A percentile compares a stretch with the other conserved stretches of the same genome.
phyloP scores from a whole-genome alignment of 2,797 vertebrate genomes.

The Poeciliopsis infans region DNA sequence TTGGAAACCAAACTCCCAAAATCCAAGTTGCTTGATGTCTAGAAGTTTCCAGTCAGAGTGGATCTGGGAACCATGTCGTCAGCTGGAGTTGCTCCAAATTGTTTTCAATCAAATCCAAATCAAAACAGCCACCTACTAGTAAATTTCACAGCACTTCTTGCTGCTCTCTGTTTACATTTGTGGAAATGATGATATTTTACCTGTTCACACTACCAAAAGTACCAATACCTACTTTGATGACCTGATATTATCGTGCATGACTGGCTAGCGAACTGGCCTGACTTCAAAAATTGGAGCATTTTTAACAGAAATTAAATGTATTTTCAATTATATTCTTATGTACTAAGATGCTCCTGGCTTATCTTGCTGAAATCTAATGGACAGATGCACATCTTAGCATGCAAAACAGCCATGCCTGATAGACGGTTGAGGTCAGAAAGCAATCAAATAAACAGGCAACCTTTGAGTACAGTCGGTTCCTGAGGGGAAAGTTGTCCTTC shows the following conservation, averaged over 20 bases:
- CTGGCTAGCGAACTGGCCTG: neutral
- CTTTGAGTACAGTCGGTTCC: slow-evolving; percentile 60
- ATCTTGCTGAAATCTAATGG: neutral
- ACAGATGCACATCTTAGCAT: slow-evolving; percentile 21
- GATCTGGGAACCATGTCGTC: neutral
- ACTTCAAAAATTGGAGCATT: neutral
- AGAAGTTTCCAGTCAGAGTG: neutral
- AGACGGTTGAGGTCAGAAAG: slow-evolving; percentile 16
- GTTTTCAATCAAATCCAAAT: neutral
- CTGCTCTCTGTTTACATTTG: neutral
- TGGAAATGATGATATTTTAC: neutral
- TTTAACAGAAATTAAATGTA: neutral
- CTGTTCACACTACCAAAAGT: neutral
- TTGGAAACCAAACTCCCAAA: neutral
- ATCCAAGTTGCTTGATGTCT: neutral
- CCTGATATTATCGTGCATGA: neutral
- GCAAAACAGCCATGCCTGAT: slow-evolving; percentile 13
- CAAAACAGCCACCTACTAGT: neutral
- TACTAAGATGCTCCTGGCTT: neutral
- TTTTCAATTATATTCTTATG: neutral
- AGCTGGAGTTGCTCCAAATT: neutral
- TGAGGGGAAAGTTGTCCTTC: slow-evolving; percentile 50
- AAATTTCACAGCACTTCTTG: neutral
- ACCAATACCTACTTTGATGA: neutral
- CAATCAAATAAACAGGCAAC: slow-evolving; percentile 36